These are phyloP conservation scores for Sebastes schlegelii DNA, from an alignment of 2,113 vertebrate genomes.

Conservation along the genomic window DNA sequence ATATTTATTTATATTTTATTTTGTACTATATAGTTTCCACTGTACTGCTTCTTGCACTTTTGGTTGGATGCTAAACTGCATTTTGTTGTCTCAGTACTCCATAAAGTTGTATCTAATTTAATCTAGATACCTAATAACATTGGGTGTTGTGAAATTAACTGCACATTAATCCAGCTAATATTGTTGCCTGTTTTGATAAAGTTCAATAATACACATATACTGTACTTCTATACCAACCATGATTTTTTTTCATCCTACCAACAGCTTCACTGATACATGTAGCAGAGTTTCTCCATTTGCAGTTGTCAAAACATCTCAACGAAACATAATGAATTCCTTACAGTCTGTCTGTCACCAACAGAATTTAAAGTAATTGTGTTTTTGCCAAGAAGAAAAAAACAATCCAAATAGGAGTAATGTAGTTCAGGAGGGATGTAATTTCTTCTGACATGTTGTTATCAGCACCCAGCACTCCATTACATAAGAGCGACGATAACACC, in stretches of 20 bases:
- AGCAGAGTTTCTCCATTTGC: not conserved
- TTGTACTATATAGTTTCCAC: not conserved
- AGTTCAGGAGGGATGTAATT: constrained; percentile 31
- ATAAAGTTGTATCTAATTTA: not conserved
- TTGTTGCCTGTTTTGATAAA: not conserved
- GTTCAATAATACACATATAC: not conserved
- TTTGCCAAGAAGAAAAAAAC: constrained; percentile 4
- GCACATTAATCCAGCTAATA: not conserved
- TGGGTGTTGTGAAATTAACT: not conserved
- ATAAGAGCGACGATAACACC: constrained; percentile 71
- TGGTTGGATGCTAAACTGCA: not conserved
- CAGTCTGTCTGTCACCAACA: constrained; percentile 3
- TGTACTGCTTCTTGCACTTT: not conserved
- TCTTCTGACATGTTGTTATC: constrained; percentile 63
- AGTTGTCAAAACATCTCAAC: not conserved
- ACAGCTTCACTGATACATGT: not conserved
- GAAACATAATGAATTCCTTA: not conserved
- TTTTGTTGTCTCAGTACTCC: not conserved
- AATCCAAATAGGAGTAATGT: constrained; percentile 4
- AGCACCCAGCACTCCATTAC: constrained; percentile 64
- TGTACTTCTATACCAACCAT: not conserved
- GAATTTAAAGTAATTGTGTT: constrained; percentile 21
- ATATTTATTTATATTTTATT: not conserved
- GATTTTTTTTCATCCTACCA: not conserved
- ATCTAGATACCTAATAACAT: not conserved